Percentiles rank a stretch among this genome's conserved stretches.
These are phyloP conservation scores for Rhopilema esculentum DNA, from an alignment of 30 jellyfish, hydroid and myxozoan genomes.

Conservation along the genomic window DNA sequence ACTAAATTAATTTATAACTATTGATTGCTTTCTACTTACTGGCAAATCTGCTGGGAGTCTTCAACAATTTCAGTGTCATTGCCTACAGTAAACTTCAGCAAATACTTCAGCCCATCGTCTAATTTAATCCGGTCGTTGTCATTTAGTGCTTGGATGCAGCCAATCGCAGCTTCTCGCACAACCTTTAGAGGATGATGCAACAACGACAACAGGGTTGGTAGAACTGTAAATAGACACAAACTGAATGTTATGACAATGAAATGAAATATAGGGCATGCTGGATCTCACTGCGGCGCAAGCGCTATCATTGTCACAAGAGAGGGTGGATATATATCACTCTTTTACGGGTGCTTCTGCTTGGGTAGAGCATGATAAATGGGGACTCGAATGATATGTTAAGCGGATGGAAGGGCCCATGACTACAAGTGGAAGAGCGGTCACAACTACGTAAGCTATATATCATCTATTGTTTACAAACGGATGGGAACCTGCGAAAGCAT, in stretches of 20 bases:
- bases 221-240: constrained; percentile 26
- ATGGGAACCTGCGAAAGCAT: too few relatives aligned
- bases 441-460: too few relatives aligned
- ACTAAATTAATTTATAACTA: too few relatives aligned
- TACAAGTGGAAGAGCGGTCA: too few relatives aligned
- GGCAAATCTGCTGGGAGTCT: constrained; percentile 43
- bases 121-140: constrained; percentile 20
- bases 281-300: too few relatives aligned
- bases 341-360: too few relatives aligned
- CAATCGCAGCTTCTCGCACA: constrained; percentile 73
- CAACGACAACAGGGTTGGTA: constrained; percentile 57
- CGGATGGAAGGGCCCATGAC: too few relatives aligned
- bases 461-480: too few relatives aligned
- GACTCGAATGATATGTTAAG: too few relatives aligned
- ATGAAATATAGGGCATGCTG: not conserved
- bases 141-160: constrained; percentile 61
- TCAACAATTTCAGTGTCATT: constrained; percentile 64
- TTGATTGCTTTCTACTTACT: constrained; percentile 36
- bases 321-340: too few relatives aligned
- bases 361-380: too few relatives aligned
- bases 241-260: not conserved
- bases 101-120: constrained; percentile 43
- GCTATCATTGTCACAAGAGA: too few relatives aligned
- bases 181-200: constrained; percentile 55
- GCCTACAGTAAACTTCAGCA: constrained; percentile 41